Evolutionary conservation across 1,140 invertebrate species (phyloP), one percentile per base, ranked within the genome.

Genomic region (Pantala flavescens): DNA sequence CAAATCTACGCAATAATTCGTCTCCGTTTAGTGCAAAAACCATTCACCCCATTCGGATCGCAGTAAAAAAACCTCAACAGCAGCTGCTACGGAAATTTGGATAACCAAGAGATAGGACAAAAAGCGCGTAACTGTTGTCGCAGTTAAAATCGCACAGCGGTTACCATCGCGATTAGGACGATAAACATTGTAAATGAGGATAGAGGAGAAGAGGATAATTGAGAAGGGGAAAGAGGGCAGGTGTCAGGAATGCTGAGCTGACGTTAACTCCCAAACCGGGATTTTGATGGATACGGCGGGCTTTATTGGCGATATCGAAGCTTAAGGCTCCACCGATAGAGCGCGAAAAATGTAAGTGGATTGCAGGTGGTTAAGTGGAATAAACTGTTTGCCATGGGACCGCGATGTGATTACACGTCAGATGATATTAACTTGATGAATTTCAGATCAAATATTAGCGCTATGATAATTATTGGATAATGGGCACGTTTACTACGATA

Each of bases 371-470:
- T 21, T 19, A 63, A 63, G 49, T 63, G 49, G 49, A 63, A 63
- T 63, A 63, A 63, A 63, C 49, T 63, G 49, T 63, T 63, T 63
- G 49, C 49, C n/a, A 21, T 21, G 49, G 1, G 12, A 21, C 14
- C 49, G 49, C n/a, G 49, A 63, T 63, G 49, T 63, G 49, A 63
- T 63, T 63, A 63, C 49, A 63, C 49, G n/a, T 63, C 49, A 5
- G 49, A 63, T 63, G n/a, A 63, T 63, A 63, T 63, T 63, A 63
- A 63, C 49, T 63, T 63, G n/a, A 63, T 21, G 49, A 21, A 63
- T 63, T 63, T 63, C 49, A 16, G n/a, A 63, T 63, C 49, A 63
- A 63, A 63, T 63, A 63, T 63, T 63, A 63, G 49, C 49, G 49
- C n/a, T 21, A 63, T 21, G 16, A 21, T 63, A 63, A 63, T 63